Base-by-base conservation (phyloP, 2,888 invertebrate species). In the Scaptomyza parva region DNA sequence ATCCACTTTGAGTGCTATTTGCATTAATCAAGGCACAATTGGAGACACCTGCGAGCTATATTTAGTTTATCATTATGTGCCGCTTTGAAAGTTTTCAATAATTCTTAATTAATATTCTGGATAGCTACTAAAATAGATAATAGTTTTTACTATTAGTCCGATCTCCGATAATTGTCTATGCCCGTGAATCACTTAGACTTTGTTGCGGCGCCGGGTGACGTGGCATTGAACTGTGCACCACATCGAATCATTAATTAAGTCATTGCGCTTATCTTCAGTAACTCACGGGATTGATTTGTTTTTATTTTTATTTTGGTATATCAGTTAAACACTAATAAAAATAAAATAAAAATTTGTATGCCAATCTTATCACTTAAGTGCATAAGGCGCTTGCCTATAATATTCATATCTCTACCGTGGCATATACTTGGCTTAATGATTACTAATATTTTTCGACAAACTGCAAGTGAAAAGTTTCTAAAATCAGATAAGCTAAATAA, bases 311-410 rank as follows among this genome's bases (percentile, higher is more conserved):
- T 33, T 45, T 43, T 30, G 53, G 54, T 52, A 33, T 39, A 14
- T 24, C 28, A 30, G 22, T 43, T 35, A 41, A 45, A 69, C 43
- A 48, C 50, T 77, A 61, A 74, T 70, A 59, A 61, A n/a, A n/a
- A n/a, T n/a, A n/a, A n/a, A n/a, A n/a, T n/a, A n/a, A n/a, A n/a
- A 70, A 74, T 67, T 70, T 70, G 61, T 43, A 70, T 62, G 50
- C 33, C 65, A 70, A 78, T 78, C 76, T 78, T 76, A 78, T 76
- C 77, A 33, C 12, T 62, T 52, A 50, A 76, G 70, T 76, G 72
- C 76, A 75, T 69, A 61, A 45, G 54, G 63, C 63, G 55, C 54
- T 55, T 68, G 62, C 52, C 59, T 33, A 9, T 17, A 64, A 43
- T n/a, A n/a, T 50, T 55, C 54, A 51, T 70, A 74, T 70, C 37